Evolutionary conservation across 2,797 vertebrate species (phyloP), one percentile per base, ranked within the genome.

Genomic region (Pagetopsis macropterus): DNA sequence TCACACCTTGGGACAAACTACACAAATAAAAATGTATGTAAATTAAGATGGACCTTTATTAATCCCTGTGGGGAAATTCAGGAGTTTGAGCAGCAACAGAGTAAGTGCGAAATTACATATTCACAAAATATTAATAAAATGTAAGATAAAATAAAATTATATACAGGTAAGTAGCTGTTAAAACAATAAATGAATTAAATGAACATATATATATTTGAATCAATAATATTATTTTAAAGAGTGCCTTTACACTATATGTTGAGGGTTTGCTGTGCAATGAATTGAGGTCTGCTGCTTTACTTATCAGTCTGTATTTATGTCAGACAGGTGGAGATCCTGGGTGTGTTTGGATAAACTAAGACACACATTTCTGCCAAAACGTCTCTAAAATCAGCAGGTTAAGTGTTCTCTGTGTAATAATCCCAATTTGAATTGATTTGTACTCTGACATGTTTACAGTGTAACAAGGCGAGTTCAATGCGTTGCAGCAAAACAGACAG

Each of bases 281-380:
- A 27, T 37, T 44, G 13, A 40, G 19, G n/a, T 19, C 46, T 5
- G 6, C 37, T 67, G 16, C 57, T 55, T 46, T 10, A 66, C 66
- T 61, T 16, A 67, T 8, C 51, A 59, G 27, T 13, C 23, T 77
- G 1, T 65, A 15, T 70, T 7, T 13, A 16, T 51, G 13, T 57
- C 51, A 43, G 33, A 52, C 56, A 72, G 56, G 67, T 64, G 61
- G 4, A 10, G 17, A 9, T 16, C 48, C 44, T 8, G 51, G 17
- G 44, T 41, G 13, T 31, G 21, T 27, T 15, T 27, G 27, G 27
- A 27, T 27, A 27, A 23, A 14, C 51, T 48, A 1, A 48, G 9
- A 63, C 48, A 19, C 16, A 10, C 5, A 74, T 14, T 37, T 21
- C 31, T 0, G 9, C 3, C 16, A 48, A 46, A 8, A 12, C 14